phyloP scores from a whole-genome alignment of 2,113 vertebrate genomes.

The Dasyprocta punctata region DNA sequence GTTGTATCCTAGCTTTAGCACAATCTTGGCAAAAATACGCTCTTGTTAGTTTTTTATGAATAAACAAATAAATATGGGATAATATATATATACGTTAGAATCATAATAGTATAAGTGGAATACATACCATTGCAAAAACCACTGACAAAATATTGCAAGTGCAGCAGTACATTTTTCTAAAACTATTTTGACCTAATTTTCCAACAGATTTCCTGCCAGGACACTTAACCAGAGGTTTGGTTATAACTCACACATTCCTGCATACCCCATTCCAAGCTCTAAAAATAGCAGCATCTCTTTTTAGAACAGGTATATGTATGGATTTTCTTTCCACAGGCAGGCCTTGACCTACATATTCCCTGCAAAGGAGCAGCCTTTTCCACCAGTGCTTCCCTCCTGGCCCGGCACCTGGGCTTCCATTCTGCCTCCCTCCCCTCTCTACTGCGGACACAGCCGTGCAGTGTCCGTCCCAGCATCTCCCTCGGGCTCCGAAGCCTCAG shows the following conservation, averaged over 20 bases:
- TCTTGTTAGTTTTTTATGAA: background rate
- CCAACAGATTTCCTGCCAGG: conserved; percentile 3
- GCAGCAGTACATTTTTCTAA: background rate
- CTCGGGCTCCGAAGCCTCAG: background rate
- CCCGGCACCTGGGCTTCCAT: fast-evolving
- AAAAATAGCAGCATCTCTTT: conserved; percentile 53
- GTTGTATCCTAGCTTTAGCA: background rate
- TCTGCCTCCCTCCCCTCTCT: background rate
- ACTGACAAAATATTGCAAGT: background rate
- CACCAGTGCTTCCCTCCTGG: too few relatives aligned
- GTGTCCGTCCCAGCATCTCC: background rate
- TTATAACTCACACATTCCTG: conserved; percentile 52
- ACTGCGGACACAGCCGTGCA: background rate
- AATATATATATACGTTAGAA: background rate
- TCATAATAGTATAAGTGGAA: background rate
- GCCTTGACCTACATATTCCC: conserved; percentile 52
- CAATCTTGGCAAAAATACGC: background rate
- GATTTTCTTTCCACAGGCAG: conserved; percentile 21
- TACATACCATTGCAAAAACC: background rate
- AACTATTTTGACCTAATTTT: conserved; percentile 52
- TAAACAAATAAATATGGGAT: background rate
- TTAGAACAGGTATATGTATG: conserved; percentile 49
- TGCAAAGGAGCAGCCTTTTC: background rate
- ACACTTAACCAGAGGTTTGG: background rate
- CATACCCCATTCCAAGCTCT: conserved; percentile 29